These are phyloP conservation scores for Brachymystax lenok DNA, from an alignment of 2,797 vertebrate genomes.

Conservation along the genomic window DNA sequence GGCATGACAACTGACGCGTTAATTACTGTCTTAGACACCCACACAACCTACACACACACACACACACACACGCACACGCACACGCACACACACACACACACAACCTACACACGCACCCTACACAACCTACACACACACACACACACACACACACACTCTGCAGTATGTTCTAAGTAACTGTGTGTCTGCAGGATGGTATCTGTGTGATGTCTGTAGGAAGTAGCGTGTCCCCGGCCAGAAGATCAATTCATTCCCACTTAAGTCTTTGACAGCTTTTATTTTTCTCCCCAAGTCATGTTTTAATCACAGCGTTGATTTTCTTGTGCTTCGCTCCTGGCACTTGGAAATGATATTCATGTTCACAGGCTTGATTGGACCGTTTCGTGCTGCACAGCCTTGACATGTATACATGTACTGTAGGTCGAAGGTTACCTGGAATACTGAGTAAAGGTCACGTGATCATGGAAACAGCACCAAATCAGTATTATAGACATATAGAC, in stretches of 20 bases:
- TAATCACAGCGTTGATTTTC: constrained; percentile 53
- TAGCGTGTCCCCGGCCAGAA: constrained; percentile 14
- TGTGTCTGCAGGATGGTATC: too few species aligned
- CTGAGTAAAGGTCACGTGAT: too few species aligned
- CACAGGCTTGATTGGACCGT: constrained; percentile 1
- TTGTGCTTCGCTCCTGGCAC: constrained; percentile 53
- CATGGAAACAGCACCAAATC: too few species aligned
- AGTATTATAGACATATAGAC: too few species aligned
- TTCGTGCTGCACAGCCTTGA: not conserved
- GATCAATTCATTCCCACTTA: constrained; percentile 52
- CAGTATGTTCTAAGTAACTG: too few species aligned
- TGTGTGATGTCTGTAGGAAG: too few species aligned
- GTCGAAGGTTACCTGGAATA: too few species aligned
- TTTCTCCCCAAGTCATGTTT: constrained; percentile 55
- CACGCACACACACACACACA: not conserved
- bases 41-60: not conserved
- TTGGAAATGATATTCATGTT: constrained; percentile 51
- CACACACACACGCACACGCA: not conserved
- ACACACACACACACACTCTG: not conserved
- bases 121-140: too few species aligned
- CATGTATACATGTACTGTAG: not conserved
- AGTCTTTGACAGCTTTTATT: constrained; percentile 42
- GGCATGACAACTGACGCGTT: not conserved
- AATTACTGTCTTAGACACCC: not conserved
- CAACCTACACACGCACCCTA: not conserved